phyloP scores from a whole-genome alignment of 2,888 invertebrate species.

The Adelognathus sp. region DNA sequence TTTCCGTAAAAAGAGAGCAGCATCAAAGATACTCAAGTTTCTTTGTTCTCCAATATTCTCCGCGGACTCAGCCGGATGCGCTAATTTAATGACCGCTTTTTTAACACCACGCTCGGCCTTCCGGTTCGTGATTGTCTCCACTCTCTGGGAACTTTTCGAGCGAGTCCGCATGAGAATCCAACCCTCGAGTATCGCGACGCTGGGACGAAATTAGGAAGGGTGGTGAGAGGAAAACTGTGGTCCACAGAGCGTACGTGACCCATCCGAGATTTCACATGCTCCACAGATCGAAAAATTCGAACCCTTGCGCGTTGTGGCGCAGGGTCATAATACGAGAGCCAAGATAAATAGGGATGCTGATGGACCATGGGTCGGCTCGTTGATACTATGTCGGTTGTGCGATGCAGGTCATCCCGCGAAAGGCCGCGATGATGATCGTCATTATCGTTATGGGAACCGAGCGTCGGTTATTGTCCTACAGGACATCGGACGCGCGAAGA shows the following conservation, averaged over 20 bases:
- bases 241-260: conserved; percentile 52
- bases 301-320: conserved; percentile 48
- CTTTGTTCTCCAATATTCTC: not conserved
- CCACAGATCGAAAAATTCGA: conserved; percentile 49
- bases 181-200: conserved; percentile 22
- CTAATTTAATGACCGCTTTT: conserved; percentile 25
- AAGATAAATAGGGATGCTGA: conserved; percentile 60
- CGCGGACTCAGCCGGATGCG: not conserved
- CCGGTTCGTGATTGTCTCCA: not conserved
- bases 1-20: not conserved
- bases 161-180: conserved; percentile 34
- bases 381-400: conserved; percentile 37
- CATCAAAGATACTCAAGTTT: not conserved
- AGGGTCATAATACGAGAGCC: conserved; percentile 41
- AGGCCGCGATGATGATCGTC: conserved; percentile 43
- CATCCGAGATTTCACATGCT: conserved; percentile 55
- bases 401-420: conserved; percentile 60
- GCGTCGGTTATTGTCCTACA: conserved; percentile 74
- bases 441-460: conserved; percentile 60
- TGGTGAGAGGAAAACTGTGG: conserved; percentile 40
- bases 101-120: not conserved
- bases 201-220: conserved; percentile 21
- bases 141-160: conserved; percentile 25
- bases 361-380: conserved; percentile 43
- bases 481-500: conserved; percentile 65